Evolutionary conservation across 2,797 vertebrate genomes (phyloP).

Genomic region (Pelochelys cantorii): DNA sequence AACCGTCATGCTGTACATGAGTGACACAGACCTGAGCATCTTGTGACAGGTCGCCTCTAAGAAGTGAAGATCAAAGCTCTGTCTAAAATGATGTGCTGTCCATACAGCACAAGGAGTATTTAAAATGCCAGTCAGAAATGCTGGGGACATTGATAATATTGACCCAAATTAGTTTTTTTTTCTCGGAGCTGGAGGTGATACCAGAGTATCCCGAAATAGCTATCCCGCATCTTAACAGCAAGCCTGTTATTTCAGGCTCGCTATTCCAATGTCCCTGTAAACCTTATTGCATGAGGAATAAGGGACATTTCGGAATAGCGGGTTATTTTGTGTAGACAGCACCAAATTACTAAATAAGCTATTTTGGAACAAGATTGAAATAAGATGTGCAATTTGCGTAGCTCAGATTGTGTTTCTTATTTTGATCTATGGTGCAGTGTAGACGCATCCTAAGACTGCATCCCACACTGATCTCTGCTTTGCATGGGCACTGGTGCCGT

Average conservation of each 20-base stretch:
- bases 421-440: too few relatives aligned
- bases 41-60: neutral
- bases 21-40: neutral
- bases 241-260: too few relatives aligned
- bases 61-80: neutral
- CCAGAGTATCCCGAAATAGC: too few relatives aligned
- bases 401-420: too few relatives aligned
- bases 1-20: neutral
- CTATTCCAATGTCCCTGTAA: too few relatives aligned
- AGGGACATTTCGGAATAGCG: too few relatives aligned
- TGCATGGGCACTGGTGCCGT: fast-evolving
- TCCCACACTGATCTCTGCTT: neutral
- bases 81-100: neutral
- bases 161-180: neutral
- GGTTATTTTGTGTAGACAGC: too few relatives aligned
- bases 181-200: neutral
- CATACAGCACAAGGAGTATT: neutral
- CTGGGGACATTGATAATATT: neutral
- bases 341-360: too few relatives aligned
- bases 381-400: too few relatives aligned
- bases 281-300: too few relatives aligned
- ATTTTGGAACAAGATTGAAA: too few relatives aligned
- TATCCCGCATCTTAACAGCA: too few relatives aligned
- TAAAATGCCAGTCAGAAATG: neutral
- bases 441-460: neutral